A percentile compares a stretch with the other conserved stretches of the same genome.
phyloP scores from a whole-genome alignment of 1,140 invertebrate genomes.

The Bombus impatiens region DNA sequence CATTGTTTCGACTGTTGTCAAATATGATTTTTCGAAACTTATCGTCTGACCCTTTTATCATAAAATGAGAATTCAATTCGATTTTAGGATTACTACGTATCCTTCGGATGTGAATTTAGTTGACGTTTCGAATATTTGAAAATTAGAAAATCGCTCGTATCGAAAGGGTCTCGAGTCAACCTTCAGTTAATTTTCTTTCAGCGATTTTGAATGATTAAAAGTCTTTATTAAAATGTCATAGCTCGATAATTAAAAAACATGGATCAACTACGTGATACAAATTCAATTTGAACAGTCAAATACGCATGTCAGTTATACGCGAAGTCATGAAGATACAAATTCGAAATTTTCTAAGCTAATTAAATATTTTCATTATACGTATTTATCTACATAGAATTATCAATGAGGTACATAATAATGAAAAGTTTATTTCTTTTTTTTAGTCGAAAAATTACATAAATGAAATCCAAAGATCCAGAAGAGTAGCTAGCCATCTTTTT shows the following conservation, averaged over 20 bases:
- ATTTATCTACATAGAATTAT: not conserved
- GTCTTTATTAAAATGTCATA: not conserved
- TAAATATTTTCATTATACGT: not conserved
- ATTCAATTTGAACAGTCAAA: not conserved
- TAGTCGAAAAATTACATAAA: not conserved
- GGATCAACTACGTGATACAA: not conserved
- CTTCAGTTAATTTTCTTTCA: not conserved
- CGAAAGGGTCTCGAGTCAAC: not conserved
- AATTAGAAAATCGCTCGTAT: not conserved
- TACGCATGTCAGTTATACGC: not conserved
- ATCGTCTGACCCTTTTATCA: not conserved
- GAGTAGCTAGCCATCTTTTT: not conserved
- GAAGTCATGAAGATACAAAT: not conserved
- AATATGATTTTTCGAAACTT: constrained; percentile 8
- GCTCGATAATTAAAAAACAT: not conserved
- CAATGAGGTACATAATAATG: not conserved
- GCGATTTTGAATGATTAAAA: not conserved
- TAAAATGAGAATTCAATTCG: not conserved
- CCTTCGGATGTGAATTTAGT: not conserved
- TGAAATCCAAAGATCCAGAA: not conserved
- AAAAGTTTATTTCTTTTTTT: not conserved
- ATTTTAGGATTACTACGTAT: not conserved
- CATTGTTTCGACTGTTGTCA: not conserved
- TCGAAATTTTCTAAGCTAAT: not conserved
- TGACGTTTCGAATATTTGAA: not conserved